Conservation (phyloP, 2,113 vertebrate genomes). For the Ailuropoda melanoleuca region DNA sequence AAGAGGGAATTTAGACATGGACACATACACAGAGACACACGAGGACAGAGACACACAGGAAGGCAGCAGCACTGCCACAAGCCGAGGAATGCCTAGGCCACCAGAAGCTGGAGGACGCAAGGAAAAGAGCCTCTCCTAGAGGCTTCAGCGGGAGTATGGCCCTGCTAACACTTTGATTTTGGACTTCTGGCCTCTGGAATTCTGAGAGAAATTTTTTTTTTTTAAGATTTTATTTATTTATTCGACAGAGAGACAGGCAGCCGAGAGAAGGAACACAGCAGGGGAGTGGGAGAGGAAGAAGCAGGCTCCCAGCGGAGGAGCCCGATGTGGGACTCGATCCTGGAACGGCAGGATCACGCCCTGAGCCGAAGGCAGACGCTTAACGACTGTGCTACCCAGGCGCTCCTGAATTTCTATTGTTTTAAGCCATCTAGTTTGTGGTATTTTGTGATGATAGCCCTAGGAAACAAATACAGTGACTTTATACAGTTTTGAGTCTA, state of each 20-base stretch:
- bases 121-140: not conserved
- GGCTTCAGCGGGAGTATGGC: not conserved
- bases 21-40: not conserved
- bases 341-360: no score
- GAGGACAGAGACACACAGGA: not conserved
- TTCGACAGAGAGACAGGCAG: no score
- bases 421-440: not conserved
- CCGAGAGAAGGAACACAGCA: no score
- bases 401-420: not conserved
- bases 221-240: no score
- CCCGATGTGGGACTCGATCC: no score
- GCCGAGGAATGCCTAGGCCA: not conserved
- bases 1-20: not conserved
- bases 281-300: no score
- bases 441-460: not conserved
- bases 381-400: no score
- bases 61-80: not conserved
- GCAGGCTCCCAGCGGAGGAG: no score
- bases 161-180: not conserved
- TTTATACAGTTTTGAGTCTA: not conserved
- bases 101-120: not conserved
- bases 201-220: not conserved
- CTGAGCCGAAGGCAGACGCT: no score
- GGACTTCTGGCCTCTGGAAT: not conserved
- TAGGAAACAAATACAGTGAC: not conserved